These are phyloP conservation scores for Monoplex corrugatus DNA, from an alignment of 2,888 invertebrate genomes.

Conservation along the genomic window DNA sequence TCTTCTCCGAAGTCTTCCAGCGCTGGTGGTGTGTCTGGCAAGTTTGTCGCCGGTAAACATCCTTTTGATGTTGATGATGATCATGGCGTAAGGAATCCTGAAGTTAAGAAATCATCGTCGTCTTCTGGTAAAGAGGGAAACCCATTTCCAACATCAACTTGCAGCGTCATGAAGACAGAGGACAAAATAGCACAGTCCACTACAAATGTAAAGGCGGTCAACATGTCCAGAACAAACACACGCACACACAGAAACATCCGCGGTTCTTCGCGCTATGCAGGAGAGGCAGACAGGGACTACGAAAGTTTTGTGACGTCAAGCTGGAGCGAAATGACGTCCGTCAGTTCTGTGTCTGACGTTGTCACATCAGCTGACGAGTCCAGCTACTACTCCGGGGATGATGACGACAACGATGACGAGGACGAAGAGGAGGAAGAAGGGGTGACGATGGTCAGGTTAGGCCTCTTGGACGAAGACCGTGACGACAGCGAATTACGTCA, in stretches of 20 bases:
- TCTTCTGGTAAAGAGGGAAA: background rate
- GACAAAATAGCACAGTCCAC: background rate
- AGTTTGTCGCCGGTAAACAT: background rate
- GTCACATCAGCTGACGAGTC: slow-evolving; percentile 47
- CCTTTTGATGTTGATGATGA: background rate
- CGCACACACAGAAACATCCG: background rate
- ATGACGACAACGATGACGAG: slow-evolving; percentile 36
- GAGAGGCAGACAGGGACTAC: background rate
- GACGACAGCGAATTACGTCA: slow-evolving; percentile 37
- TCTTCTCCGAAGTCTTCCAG: background rate
- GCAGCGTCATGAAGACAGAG: background rate
- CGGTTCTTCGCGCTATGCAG: background rate
- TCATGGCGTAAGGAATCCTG: background rate
- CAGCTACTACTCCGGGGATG: slow-evolving; percentile 47
- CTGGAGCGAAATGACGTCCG: slow-evolving; percentile 39
- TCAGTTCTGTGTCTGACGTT: slow-evolving; percentile 14
- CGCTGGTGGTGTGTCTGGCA: too few species aligned
- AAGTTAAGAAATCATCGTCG: background rate
- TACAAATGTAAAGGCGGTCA: background rate
- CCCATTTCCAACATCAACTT: background rate
- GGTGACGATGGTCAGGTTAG: background rate
- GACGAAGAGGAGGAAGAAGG: background rate
- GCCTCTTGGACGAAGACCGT: slow-evolving; percentile 6
- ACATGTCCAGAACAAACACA: background rate
- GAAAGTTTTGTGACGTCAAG: slow-evolving; percentile 27